A percentile compares a stretch with the other conserved stretches of the same genome.
Conservation (phyloP, 2,888 invertebrate species). For the Coelinius sp. region DNA sequence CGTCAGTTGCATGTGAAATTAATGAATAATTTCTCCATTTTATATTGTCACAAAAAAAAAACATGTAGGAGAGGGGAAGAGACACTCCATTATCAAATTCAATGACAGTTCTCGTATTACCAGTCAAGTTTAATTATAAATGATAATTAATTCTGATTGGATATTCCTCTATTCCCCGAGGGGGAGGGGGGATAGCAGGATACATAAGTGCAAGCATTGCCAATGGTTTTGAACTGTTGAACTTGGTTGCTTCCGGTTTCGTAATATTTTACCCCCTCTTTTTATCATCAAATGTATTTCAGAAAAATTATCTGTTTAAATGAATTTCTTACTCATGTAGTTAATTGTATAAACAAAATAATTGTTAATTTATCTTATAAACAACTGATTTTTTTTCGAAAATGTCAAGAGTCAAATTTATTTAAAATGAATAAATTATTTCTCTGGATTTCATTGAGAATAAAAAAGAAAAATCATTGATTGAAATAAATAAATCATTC, state of each 20-base stretch:
- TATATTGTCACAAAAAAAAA: neutral
- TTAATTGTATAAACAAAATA: too few species aligned
- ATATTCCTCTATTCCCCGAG: conserved; percentile 35
- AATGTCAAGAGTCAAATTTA: too few species aligned
- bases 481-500: too few species aligned
- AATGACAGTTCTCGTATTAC: conserved; percentile 41
- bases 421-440: too few species aligned
- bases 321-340: too few species aligned
- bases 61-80: conserved; percentile 6
- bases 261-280: conserved; percentile 43
- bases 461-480: too few species aligned
- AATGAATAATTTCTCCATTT: neutral
- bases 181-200: neutral
- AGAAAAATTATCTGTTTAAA: too few species aligned
- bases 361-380: too few species aligned
- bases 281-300: neutral
- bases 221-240: conserved; percentile 57
- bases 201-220: conserved; percentile 36
- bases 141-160: conserved; percentile 48
- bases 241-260: conserved; percentile 59
- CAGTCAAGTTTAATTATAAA: conserved; percentile 41
- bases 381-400: too few species aligned
- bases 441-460: too few species aligned
- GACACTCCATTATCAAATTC: conserved; percentile 28
- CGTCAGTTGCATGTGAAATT: neutral